Percentiles rank a stretch among this genome's conserved stretches.
phyloP scores from a whole-genome alignment of 2,888 invertebrate species.

The Pheosia gnoma region DNA sequence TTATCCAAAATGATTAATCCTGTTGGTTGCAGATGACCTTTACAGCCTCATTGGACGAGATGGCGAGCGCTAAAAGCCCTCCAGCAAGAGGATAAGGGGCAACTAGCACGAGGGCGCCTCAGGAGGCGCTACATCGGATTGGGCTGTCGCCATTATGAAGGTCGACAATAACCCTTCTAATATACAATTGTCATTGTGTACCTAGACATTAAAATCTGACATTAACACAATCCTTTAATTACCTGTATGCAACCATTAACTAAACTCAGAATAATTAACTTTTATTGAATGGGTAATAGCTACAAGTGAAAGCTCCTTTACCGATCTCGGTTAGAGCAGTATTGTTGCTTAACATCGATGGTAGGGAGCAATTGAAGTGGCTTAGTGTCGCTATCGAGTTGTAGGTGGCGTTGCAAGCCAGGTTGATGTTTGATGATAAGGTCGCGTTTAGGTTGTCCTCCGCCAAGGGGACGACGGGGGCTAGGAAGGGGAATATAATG shows the following conservation, averaged over 20 bases:
- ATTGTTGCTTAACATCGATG: constrained; percentile 30
- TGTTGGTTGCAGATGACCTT: no score
- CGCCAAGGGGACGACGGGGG: constrained; percentile 20
- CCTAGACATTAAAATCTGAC: neutral
- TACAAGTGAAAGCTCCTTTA: constrained; percentile 52
- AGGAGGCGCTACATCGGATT: no score
- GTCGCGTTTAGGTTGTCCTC: constrained; percentile 11
- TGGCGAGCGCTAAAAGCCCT: no score
- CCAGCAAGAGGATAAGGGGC: no score
- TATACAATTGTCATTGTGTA: no score
- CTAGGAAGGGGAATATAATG: constrained; percentile 81
- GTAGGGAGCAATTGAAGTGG: constrained; percentile 52
- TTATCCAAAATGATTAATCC: no score
- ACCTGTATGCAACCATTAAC: constrained; percentile 1
- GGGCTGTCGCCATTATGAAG: no score
- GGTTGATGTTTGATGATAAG: constrained; percentile 35
- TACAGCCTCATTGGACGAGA: no score
- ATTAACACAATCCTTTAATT: constrained; percentile 8
- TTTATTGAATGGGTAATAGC: constrained; percentile 46
- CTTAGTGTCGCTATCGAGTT: constrained; percentile 26
- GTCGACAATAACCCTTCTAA: no score
- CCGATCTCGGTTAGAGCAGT: constrained; percentile 35
- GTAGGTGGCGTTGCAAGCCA: constrained; percentile 36
- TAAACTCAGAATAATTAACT: constrained; percentile 29
- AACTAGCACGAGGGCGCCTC: no score